A percentile compares a stretch with the other conserved stretches of the same genome.
phyloP scores from a whole-genome alignment of 1,140 invertebrate genomes.

The Meloidogyne exigua region DNA sequence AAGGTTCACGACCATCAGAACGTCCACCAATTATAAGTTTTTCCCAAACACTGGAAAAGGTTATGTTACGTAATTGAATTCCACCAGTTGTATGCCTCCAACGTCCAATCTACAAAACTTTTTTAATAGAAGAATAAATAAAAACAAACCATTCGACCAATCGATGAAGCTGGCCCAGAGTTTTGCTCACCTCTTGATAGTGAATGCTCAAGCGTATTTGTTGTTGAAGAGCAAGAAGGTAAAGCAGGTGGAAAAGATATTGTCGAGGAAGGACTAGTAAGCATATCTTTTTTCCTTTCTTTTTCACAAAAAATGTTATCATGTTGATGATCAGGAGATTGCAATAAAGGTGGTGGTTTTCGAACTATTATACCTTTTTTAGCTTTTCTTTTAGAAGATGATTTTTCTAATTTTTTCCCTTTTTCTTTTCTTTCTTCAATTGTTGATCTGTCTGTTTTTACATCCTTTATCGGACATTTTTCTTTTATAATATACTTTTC shows the following conservation, averaged over 20 bases:
- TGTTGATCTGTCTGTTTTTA: background rate
- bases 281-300: background rate
- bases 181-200: background rate
- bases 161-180: background rate
- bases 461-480: background rate
- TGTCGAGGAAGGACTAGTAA: background rate
- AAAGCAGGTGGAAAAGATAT: background rate
- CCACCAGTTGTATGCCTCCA: conserved; percentile 15
- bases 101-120: background rate
- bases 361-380: background rate
- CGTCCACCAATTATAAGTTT: conserved; percentile 2
- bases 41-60: background rate
- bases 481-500: background rate
- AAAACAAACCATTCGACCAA: background rate
- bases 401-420: background rate
- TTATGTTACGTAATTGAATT: conserved; percentile 12
- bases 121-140: background rate
- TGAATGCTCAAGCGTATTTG: background rate
- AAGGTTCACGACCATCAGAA: conserved; percentile 19
- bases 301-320: background rate
- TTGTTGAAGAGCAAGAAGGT: background rate
- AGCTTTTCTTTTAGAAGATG: background rate
- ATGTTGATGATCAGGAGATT: background rate
- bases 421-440: background rate
- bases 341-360: background rate